Evolutionary conservation across 2,113 vertebrate species (phyloP), one percentile per base, ranked within the genome.

Genomic region (Montifringilla adamsi): DNA sequence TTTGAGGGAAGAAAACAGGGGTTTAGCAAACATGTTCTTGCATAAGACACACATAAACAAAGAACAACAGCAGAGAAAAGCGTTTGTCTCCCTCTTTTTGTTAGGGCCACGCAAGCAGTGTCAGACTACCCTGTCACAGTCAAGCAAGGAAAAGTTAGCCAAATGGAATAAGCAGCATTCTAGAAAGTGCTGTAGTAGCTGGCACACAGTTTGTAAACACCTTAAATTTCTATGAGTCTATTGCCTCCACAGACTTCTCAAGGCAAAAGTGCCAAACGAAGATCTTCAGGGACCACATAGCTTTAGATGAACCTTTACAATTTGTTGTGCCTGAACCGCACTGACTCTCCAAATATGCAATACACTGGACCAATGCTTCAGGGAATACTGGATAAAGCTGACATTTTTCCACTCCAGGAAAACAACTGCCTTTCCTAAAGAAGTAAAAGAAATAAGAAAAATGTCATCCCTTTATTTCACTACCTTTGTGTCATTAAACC

Each of bases 171-270:
- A 90, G 24, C 27, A 88, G 64, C 49, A 43, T 64, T 92, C 83
- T 2, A 75, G 64, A 83, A 94, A 89, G 56, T 23, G 14, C 68
- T 72, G 60, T n/a, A 82, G 56, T 67, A 64, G 76, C 56, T 89
- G 80, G 66, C 53, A 72, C 6, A 41, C 49, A 21, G 70, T 90
- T 83, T 92, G 82, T 85, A 93, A 96, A 94, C 93, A 93, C 69
- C 84, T 93, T 91, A 87, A 81, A 95, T 66, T 95, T 96, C 95
- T 82, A 84, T 87, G 92, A 96, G 73, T 72, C 69, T 89, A 67
- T 55, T 84, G 80, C 56, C 90, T 94, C 60, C 56, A 7, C 1
- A 87, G 92, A 82, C 35, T 78, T 95, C 95, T 87, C 35, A 50
- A 87, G 77, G 80, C 80, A 67, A 44, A 94, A 97, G 73, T 89